Evolutionary conservation across 2,113 vertebrate genomes (phyloP).

Genomic region (Pterocles orientalis): DNA sequence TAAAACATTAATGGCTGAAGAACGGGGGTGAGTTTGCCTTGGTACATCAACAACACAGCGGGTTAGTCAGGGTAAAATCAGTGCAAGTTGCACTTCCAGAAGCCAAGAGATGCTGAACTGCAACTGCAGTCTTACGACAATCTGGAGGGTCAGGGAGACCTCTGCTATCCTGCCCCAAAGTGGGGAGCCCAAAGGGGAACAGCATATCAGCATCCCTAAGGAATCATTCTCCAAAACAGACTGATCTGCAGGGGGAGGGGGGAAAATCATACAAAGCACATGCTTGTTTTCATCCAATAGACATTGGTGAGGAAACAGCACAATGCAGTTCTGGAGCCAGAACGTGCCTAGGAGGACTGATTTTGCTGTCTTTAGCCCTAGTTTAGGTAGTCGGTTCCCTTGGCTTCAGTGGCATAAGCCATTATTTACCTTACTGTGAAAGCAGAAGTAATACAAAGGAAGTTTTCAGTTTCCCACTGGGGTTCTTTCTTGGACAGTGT

Average conservation of each 20-base stretch:
- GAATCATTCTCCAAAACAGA: not conserved
- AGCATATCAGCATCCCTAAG: not conserved
- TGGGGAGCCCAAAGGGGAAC: not conserved
- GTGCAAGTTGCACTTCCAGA: not conserved
- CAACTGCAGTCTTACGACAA: not conserved
- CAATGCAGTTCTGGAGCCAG: not conserved
- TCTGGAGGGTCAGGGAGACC: not conserved
- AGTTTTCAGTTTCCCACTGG: conserved; percentile 35
- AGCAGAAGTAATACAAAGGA: conserved; percentile 22
- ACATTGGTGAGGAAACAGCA: not conserved
- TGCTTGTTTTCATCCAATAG: not conserved
- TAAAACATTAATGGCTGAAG: not conserved
- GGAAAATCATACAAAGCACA: not conserved
- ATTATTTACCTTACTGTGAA: conserved; percentile 47
- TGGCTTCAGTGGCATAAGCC: conserved; percentile 4
- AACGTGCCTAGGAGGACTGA: not conserved
- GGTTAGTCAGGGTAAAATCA: not conserved
- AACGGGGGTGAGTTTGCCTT: not conserved
- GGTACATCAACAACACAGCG: not conserved
- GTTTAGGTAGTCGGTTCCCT: not conserved
- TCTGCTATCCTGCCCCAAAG: not conserved
- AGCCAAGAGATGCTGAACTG: not conserved
- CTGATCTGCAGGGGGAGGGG: not conserved
- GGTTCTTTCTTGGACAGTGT: not conserved
- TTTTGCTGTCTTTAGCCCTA: not conserved